A percentile compares a stretch with the other conserved stretches of the same genome.
Conservation (phyloP, 2,888 invertebrate genomes). For the Bruchidius siliquastri region DNA sequence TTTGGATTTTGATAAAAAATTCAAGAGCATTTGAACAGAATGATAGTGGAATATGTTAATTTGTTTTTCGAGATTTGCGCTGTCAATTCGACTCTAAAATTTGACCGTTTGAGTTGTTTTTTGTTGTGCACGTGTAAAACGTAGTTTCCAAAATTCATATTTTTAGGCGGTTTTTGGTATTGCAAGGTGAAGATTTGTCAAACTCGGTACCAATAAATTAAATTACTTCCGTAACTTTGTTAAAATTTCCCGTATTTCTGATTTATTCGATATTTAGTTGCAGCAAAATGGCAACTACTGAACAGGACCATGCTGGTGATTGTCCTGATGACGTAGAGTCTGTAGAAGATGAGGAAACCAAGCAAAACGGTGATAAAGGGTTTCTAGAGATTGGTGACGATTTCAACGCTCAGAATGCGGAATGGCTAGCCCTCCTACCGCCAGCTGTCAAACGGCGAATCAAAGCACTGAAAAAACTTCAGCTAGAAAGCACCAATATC, state of each 20-base stretch:
- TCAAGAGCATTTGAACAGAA: not conserved
- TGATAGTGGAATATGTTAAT: not conserved
- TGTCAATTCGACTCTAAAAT: constrained; percentile 13
- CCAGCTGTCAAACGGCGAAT: constrained; percentile 74
- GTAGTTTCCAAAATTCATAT: not conserved
- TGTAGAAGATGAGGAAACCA: constrained; percentile 53
- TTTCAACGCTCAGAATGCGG: constrained; percentile 55
- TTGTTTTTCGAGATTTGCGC: not conserved
- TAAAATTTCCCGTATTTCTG: not conserved
- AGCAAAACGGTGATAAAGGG: constrained; percentile 44
- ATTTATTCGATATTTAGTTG: not conserved
- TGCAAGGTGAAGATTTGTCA: not conserved
- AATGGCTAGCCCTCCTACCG: constrained; percentile 61
- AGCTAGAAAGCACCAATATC: constrained; percentile 76
- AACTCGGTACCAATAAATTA: not conserved
- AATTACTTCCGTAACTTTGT: not conserved
- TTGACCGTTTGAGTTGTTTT: constrained; percentile 21
- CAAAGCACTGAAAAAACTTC: constrained; percentile 80
- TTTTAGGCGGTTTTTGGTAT: not conserved
- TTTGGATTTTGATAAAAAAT: not conserved
- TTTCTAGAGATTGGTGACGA: constrained; percentile 52
- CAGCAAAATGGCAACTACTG: constrained; percentile 56
- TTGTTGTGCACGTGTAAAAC: constrained; percentile 22
- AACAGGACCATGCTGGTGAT: constrained; percentile 59
- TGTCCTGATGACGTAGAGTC: constrained; percentile 64